Percentiles rank a stretch among this genome's conserved stretches.
phyloP scores from a whole-genome alignment of 2,797 vertebrate species.

The Falco naumanni region DNA sequence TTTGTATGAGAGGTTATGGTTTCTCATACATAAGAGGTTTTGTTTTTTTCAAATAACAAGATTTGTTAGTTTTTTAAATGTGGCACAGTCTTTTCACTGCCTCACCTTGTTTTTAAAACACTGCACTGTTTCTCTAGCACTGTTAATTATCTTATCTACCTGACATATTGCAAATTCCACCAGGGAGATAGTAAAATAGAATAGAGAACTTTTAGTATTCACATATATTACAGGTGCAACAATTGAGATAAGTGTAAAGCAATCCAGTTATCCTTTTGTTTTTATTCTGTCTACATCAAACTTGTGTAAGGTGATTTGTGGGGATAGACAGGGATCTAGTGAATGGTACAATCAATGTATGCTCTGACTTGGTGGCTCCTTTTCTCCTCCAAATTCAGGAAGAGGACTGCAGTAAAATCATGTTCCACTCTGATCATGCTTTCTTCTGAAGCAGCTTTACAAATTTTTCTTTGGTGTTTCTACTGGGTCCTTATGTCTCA shows the following conservation, averaged over 20 bases:
- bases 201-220: not conserved
- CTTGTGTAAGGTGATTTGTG: not conserved
- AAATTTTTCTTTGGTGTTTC: not conserved
- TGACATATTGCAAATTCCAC: not conserved
- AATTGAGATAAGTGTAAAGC: not conserved
- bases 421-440: not conserved
- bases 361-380: not conserved
- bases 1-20: not conserved
- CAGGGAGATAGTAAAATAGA: not conserved
- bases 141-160: not conserved
- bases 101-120: not conserved
- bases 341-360: accelerated
- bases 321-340: not conserved
- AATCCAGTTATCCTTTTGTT: not conserved
- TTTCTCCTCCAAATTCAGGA: not conserved
- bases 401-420: not conserved
- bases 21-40: accelerated
- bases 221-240: not conserved
- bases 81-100: not conserved
- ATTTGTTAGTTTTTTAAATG: not conserved
- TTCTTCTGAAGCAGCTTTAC: not conserved
- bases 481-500: not conserved
- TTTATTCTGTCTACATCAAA: not conserved
- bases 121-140: not conserved
- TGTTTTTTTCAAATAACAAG: not conserved